Evolutionary conservation across 2,113 vertebrate species (phyloP).

Genomic region (Heterotilapia buettikoferi): DNA sequence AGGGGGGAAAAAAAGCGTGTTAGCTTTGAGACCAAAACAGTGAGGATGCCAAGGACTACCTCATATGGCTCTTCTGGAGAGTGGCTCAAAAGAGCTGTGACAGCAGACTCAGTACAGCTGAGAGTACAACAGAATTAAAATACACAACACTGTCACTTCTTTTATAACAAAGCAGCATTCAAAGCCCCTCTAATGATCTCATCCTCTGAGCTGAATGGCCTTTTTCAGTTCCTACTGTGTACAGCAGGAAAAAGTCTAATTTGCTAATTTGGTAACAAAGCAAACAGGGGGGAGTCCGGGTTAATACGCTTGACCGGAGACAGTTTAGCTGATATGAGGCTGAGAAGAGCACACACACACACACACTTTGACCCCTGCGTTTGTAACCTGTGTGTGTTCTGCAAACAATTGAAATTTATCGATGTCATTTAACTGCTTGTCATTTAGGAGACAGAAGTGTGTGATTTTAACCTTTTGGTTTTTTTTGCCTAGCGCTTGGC

Average conservation of each 20-base stretch:
- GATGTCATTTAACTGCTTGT: background rate
- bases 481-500: background rate
- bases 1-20: background rate
- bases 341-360: background rate
- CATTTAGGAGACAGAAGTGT: background rate
- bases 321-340: constrained; percentile 14
- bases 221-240: background rate
- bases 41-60: background rate
- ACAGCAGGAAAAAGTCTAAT: background rate
- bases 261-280: constrained; percentile 37
- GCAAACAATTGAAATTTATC: background rate
- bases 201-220: background rate
- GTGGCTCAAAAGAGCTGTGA: background rate
- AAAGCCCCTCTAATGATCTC: background rate
- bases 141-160: background rate
- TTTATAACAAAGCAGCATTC: background rate
- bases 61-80: background rate
- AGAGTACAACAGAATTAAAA: background rate
- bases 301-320: constrained; percentile 12
- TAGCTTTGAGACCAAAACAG: background rate
- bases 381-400: background rate
- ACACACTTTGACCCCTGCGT: background rate
- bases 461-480: background rate
- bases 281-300: background rate
- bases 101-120: background rate